Conservation (phyloP, 37 sponge, comb jelly and placozoan species). For the Petrosia ficiformis region DNA sequence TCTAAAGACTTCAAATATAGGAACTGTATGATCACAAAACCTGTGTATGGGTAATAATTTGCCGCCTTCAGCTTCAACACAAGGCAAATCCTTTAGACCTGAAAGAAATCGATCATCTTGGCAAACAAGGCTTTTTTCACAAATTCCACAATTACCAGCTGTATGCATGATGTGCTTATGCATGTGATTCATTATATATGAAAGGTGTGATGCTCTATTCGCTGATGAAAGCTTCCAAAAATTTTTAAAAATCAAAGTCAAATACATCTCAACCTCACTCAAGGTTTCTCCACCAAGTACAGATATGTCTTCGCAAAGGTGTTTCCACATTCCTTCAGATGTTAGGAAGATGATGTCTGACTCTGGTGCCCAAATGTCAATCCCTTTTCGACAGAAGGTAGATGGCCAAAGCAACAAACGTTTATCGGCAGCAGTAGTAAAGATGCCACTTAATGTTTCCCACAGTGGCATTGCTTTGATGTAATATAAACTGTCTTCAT, state of each 20-base stretch:
- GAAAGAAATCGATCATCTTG: not conserved
- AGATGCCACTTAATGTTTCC: constrained; percentile 16
- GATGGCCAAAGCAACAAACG: constrained; percentile 31
- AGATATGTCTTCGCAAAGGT: not conserved
- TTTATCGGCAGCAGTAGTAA: constrained; percentile 1
- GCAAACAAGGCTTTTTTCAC: not conserved
- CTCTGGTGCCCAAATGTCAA: constrained; percentile 18
- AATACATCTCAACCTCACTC: constrained; percentile 17
- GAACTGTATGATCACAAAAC: not conserved
- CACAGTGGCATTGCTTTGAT: constrained; percentile 46
- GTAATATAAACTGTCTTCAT: not conserved
- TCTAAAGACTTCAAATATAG: not conserved
- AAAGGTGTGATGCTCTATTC: constrained; percentile 33
- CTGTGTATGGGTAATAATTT: not conserved
- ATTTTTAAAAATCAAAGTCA: constrained; percentile 27
- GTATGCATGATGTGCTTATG: not conserved
- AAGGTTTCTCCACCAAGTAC: constrained; percentile 11
- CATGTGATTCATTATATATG: constrained; percentile 35
- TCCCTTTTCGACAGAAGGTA: constrained; percentile 2
- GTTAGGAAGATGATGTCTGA: constrained; percentile 26
- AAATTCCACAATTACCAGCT: not conserved
- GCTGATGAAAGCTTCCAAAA: constrained; percentile 31
- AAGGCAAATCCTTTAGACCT: not conserved
- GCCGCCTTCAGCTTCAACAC: not conserved
- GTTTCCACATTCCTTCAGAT: constrained; percentile 22